Base-by-base conservation (phyloP, 2,888 invertebrate genomes). In the Pristionchus fissidentatus region DNA sequence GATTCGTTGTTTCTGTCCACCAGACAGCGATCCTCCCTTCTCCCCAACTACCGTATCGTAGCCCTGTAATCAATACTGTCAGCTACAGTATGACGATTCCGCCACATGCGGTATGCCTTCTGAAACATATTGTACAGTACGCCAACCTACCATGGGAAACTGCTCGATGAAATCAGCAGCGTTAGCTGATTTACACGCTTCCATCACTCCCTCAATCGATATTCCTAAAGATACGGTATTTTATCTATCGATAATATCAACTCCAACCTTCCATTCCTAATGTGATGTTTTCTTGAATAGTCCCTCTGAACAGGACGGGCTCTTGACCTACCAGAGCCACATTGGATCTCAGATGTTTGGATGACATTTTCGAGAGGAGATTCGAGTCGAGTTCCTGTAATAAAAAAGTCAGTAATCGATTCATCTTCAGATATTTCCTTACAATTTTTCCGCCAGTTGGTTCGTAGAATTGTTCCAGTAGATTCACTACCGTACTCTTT, bases 281-380 rank as follows among this genome's bases (percentile, higher is more conserved):
- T 87, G 97, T 97, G 93, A 97, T 97, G 87, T 97, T 96, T 0
- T 94, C 94, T 96, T 93, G 79, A 84, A 97, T 96, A 22, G 95
- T 95, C 84, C 95, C 94, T 93, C 96, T 96, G 93, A 97, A 97
- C 0, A 97, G 94, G 0, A 95, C 95, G 0, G 97, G 97, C 91
- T 97, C 97, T 93, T 97, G 97, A 3, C 96, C 96, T 0, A 97
- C 97, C 86, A 97, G 95, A 3, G 96, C 96, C 84, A 97, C 94
- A 87, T 96, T 95, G 70, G 95, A 94, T 84, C 97, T 94, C 19
- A 96, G 92, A 80, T 95, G 95, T 0, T 94, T 90, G 32, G 96
- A 91, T 0, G 95, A 95, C 89, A 96, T 92, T 52, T 95, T 94
- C 86, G 94, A 94, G 43, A 96, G 93, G 89, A 96, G 87, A 78